phyloP scores from a whole-genome alignment of 2,113 vertebrate species.

The Erpornis zantholeuca region DNA sequence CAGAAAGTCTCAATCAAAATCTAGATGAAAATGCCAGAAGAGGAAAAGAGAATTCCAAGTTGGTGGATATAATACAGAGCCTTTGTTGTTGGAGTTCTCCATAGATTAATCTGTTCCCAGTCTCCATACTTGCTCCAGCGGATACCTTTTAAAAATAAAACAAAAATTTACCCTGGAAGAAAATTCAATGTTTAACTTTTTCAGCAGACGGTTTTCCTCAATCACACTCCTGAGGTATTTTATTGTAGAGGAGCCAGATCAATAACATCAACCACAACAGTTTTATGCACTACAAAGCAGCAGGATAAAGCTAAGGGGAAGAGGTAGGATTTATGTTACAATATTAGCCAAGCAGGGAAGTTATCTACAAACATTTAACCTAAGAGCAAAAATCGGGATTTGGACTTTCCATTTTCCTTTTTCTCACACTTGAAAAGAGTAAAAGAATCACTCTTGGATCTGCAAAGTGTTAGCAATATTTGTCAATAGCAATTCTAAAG shows the following conservation, averaged over 20 bases:
- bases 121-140: background rate
- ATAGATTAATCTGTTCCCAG: background rate
- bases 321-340: background rate
- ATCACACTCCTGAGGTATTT: background rate
- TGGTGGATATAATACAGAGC: background rate
- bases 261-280: background rate
- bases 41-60: background rate
- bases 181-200: background rate
- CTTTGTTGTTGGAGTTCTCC: background rate
- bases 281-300: background rate
- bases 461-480: slow-evolving; percentile 46
- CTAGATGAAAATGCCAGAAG: background rate
- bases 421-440: background rate
- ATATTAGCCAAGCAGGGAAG: background rate
- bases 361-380: background rate
- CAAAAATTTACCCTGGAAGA: background rate
- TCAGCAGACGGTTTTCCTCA: background rate
- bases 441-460: background rate
- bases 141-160: background rate
- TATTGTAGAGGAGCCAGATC: background rate
- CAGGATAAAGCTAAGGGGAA: background rate
- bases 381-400: background rate
- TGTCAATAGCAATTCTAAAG: slow-evolving; percentile 59
- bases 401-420: background rate
- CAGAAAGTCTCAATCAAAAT: background rate